Evolutionary conservation across 2,797 vertebrate genomes (phyloP).

Genomic region (Mus minutoides): DNA sequence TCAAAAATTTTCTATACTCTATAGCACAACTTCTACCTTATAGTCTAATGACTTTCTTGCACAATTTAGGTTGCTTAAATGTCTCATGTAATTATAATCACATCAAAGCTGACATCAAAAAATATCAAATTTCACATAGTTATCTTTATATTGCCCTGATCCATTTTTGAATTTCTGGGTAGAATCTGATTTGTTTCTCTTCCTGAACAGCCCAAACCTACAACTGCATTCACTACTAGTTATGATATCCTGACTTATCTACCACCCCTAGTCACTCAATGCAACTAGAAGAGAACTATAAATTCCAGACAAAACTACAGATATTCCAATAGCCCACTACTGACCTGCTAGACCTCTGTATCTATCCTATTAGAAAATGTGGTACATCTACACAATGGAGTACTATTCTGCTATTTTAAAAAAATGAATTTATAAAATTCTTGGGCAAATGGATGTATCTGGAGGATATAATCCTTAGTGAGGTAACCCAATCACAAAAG

Average conservation of each 20-base stretch:
- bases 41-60: not conserved
- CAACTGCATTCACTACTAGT: accelerated
- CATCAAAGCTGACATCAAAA: not conserved
- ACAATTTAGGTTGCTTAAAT: not conserved
- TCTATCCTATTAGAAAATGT: not conserved
- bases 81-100: not conserved
- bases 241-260: not conserved
- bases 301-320: not conserved
- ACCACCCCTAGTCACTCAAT: not conserved
- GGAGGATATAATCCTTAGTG: no score
- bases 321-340: not conserved
- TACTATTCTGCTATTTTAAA: no score
- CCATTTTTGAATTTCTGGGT: not conserved
- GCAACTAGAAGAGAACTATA: not conserved
- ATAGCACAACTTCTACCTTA: not conserved
- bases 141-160: not conserved
- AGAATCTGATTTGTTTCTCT: not conserved
- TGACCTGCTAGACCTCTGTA: not conserved
- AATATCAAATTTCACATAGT: not conserved
- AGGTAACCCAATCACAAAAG: no score
- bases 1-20: not conserved
- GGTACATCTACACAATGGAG: no score
- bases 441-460: no score
- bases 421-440: no score
- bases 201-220: not conserved